These are phyloP conservation scores for Leucosticte australis DNA, from an alignment of 2,113 vertebrate species.

Conservation along the genomic window DNA sequence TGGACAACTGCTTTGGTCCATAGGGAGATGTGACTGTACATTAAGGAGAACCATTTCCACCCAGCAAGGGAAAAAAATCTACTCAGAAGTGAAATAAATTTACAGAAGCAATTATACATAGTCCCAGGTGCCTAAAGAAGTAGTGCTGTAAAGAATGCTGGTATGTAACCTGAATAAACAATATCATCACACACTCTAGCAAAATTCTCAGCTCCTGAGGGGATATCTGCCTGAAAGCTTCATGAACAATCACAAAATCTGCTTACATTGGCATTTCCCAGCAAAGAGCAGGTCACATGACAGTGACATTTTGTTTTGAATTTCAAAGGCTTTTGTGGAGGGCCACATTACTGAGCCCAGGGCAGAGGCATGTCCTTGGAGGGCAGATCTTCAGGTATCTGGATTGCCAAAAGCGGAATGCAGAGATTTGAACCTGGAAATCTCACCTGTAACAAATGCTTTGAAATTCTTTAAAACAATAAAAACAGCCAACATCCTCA, in stretches of 20 bases:
- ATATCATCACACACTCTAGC: neutral
- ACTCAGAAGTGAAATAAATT: neutral
- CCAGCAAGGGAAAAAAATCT: neutral
- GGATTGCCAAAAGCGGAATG: neutral
- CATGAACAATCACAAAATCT: neutral
- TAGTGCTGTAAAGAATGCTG: neutral
- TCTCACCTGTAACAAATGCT: neutral
- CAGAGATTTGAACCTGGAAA: neutral
- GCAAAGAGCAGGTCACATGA: neutral
- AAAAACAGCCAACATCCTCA: neutral
- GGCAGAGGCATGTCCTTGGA: neutral
- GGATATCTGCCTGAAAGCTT: neutral
- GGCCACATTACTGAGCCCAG: neutral
- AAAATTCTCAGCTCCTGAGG: neutral
- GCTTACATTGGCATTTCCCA: neutral
- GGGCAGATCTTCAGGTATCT: neutral
- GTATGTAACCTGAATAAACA: constrained; percentile 5
- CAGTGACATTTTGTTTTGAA: neutral
- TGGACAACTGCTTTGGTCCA: neutral
- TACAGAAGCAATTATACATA: neutral
- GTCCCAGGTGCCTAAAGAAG: neutral
- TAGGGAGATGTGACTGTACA: neutral
- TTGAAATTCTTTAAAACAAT: neutral
- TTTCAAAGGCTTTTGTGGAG: neutral
- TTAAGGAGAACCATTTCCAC: neutral